These are phyloP conservation scores for Gallinago stenura DNA, from an alignment of 2,797 vertebrate species.

Conservation along the genomic window DNA sequence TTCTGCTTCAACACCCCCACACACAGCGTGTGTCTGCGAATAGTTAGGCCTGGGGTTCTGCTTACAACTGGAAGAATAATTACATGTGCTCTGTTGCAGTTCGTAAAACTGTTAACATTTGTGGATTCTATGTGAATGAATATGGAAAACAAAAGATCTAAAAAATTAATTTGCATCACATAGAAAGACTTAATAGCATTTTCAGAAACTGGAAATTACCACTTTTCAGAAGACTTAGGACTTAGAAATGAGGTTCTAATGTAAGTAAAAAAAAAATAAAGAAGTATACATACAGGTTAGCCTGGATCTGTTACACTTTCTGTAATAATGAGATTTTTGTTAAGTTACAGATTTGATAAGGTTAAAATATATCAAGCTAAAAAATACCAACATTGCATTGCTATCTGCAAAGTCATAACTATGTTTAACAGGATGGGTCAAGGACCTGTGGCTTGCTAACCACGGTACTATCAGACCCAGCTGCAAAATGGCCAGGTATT, in stretches of 20 bases:
- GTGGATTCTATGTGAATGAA: neutral
- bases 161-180: neutral
- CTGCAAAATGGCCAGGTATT: neutral
- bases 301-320: neutral
- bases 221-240: neutral
- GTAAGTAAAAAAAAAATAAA: neutral
- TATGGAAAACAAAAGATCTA: neutral
- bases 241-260: neutral
- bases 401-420: neutral
- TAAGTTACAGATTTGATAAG: neutral
- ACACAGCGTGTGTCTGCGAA: neutral
- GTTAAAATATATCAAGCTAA: conserved; percentile 13
- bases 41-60: neutral
- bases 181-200: neutral
- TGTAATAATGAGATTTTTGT: neutral
- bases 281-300: neutral
- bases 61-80: neutral
- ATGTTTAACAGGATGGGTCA: neutral
- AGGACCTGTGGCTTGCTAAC: neutral
- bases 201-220: neutral
- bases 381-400: neutral
- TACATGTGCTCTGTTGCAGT: neutral
- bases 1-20: conserved; percentile 42
- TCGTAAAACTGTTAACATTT: neutral
- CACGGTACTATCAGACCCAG: neutral